Evolutionary conservation across 2,888 invertebrate genomes (phyloP), one percentile per base, ranked within the genome.

Genomic region (Epinotia ramella): DNA sequence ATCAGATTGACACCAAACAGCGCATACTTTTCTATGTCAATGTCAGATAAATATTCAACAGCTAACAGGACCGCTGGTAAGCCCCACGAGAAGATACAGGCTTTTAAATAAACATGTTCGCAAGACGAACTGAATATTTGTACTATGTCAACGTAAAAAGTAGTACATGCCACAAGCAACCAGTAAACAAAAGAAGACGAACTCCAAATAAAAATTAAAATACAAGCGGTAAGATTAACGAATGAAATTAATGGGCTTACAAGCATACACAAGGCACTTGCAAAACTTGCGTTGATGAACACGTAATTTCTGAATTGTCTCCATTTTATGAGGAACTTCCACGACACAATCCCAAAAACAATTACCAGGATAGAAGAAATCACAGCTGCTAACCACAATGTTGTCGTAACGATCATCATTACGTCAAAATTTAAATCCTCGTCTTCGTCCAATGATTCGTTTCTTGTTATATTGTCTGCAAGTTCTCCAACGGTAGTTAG

Each of bases 301-400:
- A 69, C 69, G 24, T 46, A 69, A n/a, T 69, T 69, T 60, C 59
- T 69, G n/a, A 60, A 69, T 4, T 20, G 46, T 18, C 69, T 44
- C 69, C 69, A 69, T 60, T 69, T 69, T 0, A 16, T 24, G 5
- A 69, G 28, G 6, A 12, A 60, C 28, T 5, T 69, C 69, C 69
- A 69, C 13, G 60, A 28, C 2, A 60, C n/a, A n/a, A 69, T 28
- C 0, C 69, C 60, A 60, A 69, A 69, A 44, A 44, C 6, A 2
- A 60, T 4, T 11, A 18, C 24, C n/a, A 60, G 16, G 11, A 69
- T 16, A 46, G 60, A 69, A 16, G 59, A 69, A n/a, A 60, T 60
- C 0, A 2, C 60, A 60, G 69, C 69, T 16, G 28, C n/a, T 3
- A 24, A 11, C 69, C 59, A 69, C 16, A 69, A 40, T 12, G 12